Conservation (phyloP, 1,140 invertebrate genomes). For the Metaphire vulgaris region DNA sequence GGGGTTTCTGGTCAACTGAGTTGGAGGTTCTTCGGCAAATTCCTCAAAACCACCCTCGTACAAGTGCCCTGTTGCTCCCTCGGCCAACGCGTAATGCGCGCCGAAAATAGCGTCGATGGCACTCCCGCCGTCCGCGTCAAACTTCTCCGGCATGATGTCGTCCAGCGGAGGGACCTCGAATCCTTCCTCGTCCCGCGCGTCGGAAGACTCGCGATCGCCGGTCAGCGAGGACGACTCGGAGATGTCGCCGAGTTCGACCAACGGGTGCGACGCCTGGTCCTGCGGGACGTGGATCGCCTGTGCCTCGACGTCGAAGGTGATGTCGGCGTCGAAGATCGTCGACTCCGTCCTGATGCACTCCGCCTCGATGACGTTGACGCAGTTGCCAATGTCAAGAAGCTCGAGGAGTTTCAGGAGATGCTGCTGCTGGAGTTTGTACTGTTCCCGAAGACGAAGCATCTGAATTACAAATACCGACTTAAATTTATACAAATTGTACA, state of each 20-base stretch:
- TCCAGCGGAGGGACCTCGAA: background rate
- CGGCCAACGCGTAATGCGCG: no score
- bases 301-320: background rate
- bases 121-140: background rate
- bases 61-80: no score
- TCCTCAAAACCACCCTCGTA: no score
- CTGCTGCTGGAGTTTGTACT: slow-evolving; percentile 80
- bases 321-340: slow-evolving; percentile 45
- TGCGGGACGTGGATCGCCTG: slow-evolving; percentile 1
- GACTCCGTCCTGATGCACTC: slow-evolving; percentile 72
- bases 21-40: no score
- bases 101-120: no score
- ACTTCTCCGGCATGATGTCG: background rate
- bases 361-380: slow-evolving; percentile 64
- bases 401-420: slow-evolving; percentile 88
- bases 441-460: slow-evolving; percentile 75
- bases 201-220: background rate
- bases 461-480: no score
- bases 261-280: background rate
- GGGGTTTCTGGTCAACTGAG: no score
- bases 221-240: background rate
- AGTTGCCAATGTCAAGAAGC: slow-evolving; percentile 87
- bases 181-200: background rate
- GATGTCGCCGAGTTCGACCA: background rate
- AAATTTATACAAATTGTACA: no score